Conservation (phyloP, 2,113 vertebrate species). For the Nycticorax nycticorax region DNA sequence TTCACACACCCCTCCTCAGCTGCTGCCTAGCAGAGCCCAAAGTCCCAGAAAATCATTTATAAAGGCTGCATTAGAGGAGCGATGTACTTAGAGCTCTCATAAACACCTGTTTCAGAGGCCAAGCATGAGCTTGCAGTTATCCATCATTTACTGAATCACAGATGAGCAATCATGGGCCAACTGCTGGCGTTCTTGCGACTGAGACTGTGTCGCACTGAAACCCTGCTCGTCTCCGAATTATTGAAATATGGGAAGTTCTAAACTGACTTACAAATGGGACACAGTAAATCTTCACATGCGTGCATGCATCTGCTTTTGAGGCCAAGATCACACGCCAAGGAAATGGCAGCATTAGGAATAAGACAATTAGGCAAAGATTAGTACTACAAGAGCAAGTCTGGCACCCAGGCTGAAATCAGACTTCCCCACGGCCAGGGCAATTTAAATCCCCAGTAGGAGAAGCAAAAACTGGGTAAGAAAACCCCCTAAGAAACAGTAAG, state of each 20-base stretch:
- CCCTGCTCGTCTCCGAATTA: background rate
- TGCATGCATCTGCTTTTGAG: rapidly evolving
- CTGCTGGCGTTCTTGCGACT: background rate
- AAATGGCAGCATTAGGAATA: background rate
- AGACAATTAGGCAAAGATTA: background rate
- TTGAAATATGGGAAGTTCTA: background rate
- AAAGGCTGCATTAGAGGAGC: background rate
- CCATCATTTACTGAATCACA: background rate
- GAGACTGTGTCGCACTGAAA: background rate
- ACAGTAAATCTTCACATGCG: background rate
- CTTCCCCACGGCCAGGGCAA: background rate
- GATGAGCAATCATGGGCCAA: background rate
- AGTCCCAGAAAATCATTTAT: background rate
- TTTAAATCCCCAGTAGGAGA: background rate
- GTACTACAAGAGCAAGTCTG: background rate
- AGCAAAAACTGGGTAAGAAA: background rate
- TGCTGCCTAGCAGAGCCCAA: background rate
- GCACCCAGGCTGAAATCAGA: background rate
- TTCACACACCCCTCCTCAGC: background rate
- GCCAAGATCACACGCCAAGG: background rate
- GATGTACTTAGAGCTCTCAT: background rate
- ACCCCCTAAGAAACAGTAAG: background rate
- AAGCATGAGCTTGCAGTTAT: rapidly evolving
- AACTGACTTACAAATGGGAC: background rate
- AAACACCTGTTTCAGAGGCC: background rate